Evolutionary conservation across 2,113 vertebrate genomes (phyloP).

Genomic region (Melanotaenia duboulayi): DNA sequence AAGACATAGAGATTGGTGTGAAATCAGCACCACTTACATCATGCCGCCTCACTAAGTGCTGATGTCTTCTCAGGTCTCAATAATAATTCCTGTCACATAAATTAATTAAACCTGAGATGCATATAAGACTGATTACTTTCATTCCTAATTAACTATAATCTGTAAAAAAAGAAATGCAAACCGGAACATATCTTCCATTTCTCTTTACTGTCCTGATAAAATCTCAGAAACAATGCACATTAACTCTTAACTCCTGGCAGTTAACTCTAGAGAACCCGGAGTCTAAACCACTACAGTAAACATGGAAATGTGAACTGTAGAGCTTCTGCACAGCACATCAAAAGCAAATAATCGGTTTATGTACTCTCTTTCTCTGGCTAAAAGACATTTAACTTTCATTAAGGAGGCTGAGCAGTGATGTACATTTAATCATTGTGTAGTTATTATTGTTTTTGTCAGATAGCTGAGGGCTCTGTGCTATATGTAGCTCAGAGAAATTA

Average conservation of each 20-base stretch:
- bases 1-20: conserved; percentile 6
- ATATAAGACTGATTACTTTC: conserved; percentile 47
- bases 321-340: neutral
- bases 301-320: neutral
- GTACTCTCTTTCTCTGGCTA: conserved; percentile 4
- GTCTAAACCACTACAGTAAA: conserved; percentile 8
- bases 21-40: conserved; percentile 27
- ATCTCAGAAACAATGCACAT: conserved; percentile 48
- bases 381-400: conserved; percentile 2
- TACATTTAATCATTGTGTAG: neutral
- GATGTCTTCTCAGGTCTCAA: conserved; percentile 37
- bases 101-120: conserved; percentile 58
- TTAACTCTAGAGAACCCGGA: conserved; percentile 23
- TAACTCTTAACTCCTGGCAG: conserved; percentile 20
- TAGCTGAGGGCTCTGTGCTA: neutral
- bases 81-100: conserved; percentile 48
- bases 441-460: conserved; percentile 21
- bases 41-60: conserved; percentile 16
- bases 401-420: neutral
- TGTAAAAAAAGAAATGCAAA: conserved; percentile 42
- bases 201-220: conserved; percentile 44
- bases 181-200: conserved; percentile 26
- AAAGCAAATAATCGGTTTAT: conserved; percentile 9
- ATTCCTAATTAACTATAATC: conserved; percentile 52
- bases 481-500: conserved; percentile 28